These are phyloP conservation scores for Erythrocercus mccallii DNA, from an alignment of 2,113 vertebrate species.

Conservation along the genomic window DNA sequence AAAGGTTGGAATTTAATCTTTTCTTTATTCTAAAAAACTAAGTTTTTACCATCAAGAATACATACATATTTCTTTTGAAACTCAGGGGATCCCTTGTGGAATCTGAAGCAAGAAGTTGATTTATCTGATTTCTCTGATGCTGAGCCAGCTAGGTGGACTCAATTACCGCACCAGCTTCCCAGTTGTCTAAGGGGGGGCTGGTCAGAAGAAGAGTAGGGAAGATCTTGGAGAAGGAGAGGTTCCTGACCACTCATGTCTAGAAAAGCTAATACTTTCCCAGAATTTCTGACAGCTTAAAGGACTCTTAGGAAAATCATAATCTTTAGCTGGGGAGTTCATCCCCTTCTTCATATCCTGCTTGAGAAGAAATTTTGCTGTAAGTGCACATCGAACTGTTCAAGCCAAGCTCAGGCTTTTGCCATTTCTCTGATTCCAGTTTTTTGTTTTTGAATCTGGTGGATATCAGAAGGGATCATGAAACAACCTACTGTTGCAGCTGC, in stretches of 20 bases:
- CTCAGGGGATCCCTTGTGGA: background rate
- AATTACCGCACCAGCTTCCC: background rate
- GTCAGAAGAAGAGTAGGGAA: background rate
- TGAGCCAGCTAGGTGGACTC: background rate
- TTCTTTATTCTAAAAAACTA: background rate
- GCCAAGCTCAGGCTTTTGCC: background rate
- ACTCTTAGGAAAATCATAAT: background rate
- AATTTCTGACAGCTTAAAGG: background rate
- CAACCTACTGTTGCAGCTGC: background rate
- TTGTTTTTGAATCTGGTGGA: background rate
- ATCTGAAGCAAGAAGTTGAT: background rate
- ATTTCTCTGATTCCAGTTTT: background rate
- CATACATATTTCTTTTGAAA: background rate
- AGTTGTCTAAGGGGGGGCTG: accelerated
- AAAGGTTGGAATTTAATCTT: background rate
- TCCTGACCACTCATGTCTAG: background rate
- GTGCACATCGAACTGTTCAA: background rate
- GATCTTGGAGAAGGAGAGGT: background rate
- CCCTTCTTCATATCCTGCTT: background rate
- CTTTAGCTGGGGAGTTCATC: background rate
- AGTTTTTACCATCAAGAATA: background rate
- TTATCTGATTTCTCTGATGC: background rate
- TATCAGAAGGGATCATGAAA: background rate
- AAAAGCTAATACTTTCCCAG: background rate
- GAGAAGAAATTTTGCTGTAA: background rate